Evolutionary conservation across 2,888 invertebrate genomes (phyloP).

Genomic region (Acrobasis consociella): DNA sequence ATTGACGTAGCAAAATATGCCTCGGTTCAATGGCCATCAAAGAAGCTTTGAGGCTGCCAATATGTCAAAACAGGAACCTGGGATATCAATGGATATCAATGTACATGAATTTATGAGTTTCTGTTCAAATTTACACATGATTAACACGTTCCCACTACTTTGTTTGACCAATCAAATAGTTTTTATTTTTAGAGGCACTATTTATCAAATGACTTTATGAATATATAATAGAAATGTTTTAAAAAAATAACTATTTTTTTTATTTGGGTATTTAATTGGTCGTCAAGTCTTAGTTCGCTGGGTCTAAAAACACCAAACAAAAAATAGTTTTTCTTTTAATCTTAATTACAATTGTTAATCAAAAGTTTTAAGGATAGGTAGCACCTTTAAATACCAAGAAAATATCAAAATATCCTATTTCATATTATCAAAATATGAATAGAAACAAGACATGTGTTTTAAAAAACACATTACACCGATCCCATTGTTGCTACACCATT

Average conservation of each 20-base stretch:
- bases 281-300: too few relatives aligned
- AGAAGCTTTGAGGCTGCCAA: not conserved
- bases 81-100: not conserved
- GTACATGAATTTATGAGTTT: not conserved
- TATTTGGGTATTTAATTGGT: too few relatives aligned
- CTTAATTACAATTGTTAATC: not conserved
- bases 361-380: not conserved
- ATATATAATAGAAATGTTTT: too few relatives aligned
- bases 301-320: too few relatives aligned
- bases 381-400: not conserved
- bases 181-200: too few relatives aligned
- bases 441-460: not conserved
- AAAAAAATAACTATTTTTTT: too few relatives aligned
- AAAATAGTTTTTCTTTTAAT: too few relatives aligned
- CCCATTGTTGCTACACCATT: conserved; percentile 42
- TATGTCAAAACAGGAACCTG: not conserved
- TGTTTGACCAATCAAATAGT: too few relatives aligned
- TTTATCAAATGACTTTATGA: too few relatives aligned
- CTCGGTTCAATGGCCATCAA: not conserved
- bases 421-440: not conserved
- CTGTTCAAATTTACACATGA: too few relatives aligned
- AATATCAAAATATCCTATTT: too few relatives aligned
- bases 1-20: not conserved
- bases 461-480: conserved; percentile 37
- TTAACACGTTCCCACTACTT: too few relatives aligned